phyloP scores from a whole-genome alignment of 2,113 vertebrate genomes.

The Periophthalmodon schlosseri region DNA sequence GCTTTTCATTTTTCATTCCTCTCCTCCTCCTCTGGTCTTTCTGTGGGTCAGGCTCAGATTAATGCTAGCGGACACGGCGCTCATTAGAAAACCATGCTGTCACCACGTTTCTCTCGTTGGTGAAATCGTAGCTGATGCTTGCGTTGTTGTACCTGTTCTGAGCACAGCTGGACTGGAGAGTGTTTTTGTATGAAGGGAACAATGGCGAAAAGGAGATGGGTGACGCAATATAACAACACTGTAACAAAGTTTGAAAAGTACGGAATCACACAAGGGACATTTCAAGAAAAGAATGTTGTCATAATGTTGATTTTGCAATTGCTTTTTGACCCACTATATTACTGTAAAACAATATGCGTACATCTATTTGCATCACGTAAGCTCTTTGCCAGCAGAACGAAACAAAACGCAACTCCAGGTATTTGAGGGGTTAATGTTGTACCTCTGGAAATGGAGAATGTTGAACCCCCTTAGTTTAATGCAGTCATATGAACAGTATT shows the following conservation, averaged over 20 bases:
- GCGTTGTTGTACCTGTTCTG: neutral
- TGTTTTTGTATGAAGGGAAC: neutral
- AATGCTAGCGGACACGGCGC: constrained; percentile 39
- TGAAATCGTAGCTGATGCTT: constrained; percentile 6
- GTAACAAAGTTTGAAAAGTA: neutral
- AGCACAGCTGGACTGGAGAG: constrained; percentile 4
- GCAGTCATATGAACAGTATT: too few species aligned
- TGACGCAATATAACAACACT: neutral
- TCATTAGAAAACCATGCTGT: constrained; percentile 40
- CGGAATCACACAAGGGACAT: neutral
- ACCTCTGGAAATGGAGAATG: too few species aligned
- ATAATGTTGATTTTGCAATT: neutral
- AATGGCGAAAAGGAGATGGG: neutral
- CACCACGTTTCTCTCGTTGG: constrained; percentile 12
- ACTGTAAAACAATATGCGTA: too few species aligned
- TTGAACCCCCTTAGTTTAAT: too few species aligned
- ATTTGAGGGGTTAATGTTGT: too few species aligned
- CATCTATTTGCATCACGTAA: too few species aligned
- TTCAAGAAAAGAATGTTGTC: neutral
- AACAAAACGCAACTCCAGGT: too few species aligned
- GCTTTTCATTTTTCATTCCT: constrained; percentile 41
- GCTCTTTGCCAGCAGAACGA: too few species aligned
- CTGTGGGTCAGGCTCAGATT: constrained; percentile 22
- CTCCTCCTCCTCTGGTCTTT: neutral
- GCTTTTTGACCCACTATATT: too few species aligned